A percentile compares a stretch with the other conserved stretches of the same genome.
phyloP scores from a whole-genome alignment of 2,797 vertebrate genomes.

The Eospalax fontanierii region DNA sequence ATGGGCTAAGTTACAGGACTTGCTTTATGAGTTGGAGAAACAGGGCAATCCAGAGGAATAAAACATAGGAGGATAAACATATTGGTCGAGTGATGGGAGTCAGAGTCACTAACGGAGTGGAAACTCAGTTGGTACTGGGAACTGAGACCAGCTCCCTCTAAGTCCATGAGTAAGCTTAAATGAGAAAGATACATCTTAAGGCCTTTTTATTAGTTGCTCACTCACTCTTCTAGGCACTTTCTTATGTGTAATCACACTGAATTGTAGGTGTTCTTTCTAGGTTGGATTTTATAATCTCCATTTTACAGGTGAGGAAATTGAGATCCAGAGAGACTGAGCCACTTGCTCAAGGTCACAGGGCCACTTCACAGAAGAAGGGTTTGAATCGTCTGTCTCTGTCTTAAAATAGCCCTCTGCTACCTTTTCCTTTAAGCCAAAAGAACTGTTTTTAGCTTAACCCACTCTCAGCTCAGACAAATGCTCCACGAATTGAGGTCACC shows the following conservation, averaged over 20 bases:
- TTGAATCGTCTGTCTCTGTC: constrained; percentile 20
- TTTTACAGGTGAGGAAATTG: constrained; percentile 55
- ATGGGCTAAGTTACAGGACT: neutral
- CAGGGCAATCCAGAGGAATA: neutral
- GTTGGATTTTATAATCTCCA: constrained; percentile 27
- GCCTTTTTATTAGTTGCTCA: neutral
- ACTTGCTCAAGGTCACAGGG: neutral
- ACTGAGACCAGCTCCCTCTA: neutral
- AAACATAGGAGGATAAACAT: neutral
- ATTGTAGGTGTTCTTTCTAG: neutral
- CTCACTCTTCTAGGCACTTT: neutral
- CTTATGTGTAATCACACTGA: neutral
- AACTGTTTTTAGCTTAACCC: neutral
- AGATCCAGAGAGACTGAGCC: constrained; percentile 13
- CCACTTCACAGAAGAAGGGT: neutral
- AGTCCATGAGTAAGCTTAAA: neutral
- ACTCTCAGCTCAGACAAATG: constrained; percentile 29
- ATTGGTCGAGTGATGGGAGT: neutral
- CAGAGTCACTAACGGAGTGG: neutral
- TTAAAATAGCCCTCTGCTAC: constrained; percentile 4
- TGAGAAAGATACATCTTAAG: neutral
- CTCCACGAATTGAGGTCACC: neutral
- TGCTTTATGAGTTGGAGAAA: constrained; percentile 16
- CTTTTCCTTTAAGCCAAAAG: constrained; percentile 35
- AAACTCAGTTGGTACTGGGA: neutral